These are phyloP conservation scores for Ancistrus triradiatus DNA, from an alignment of 2,113 vertebrate genomes.

Conservation along the genomic window DNA sequence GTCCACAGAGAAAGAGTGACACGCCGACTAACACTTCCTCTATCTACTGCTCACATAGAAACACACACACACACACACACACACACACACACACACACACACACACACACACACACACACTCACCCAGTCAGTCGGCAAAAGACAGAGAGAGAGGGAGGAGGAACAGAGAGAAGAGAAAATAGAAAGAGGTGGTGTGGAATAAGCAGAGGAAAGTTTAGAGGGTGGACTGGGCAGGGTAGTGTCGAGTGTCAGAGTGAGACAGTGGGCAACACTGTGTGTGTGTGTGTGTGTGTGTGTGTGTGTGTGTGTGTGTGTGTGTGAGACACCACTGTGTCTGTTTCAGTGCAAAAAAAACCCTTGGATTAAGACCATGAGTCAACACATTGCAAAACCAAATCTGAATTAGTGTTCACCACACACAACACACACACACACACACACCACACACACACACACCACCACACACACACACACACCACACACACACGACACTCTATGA, in stretches of 20 bases:
- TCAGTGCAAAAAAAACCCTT: no score
- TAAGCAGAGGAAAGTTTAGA: constrained; percentile 2
- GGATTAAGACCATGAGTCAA: no score
- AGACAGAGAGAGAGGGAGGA: not conserved
- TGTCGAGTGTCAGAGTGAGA: not conserved
- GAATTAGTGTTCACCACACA: no score
- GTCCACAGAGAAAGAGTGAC: constrained; percentile 1
- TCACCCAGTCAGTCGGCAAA: constrained; percentile 20
- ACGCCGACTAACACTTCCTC: constrained; percentile 39
- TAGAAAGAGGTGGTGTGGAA: not conserved
- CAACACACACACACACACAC: no score
- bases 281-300: not conserved
- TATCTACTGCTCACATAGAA: not conserved
- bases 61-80: constrained; percentile 11
- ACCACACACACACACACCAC: no score
- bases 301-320: no score
- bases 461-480: no score
- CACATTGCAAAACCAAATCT: no score
- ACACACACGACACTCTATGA: no score
- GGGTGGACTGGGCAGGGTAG: constrained; percentile 5
- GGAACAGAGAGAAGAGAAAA: not conserved
- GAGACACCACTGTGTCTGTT: no score
- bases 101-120: constrained; percentile 8
- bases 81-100: not conserved
- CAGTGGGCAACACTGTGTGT: not conserved